Conservation (phyloP, 2,113 vertebrate species). For the Heterotis niloticus region DNA sequence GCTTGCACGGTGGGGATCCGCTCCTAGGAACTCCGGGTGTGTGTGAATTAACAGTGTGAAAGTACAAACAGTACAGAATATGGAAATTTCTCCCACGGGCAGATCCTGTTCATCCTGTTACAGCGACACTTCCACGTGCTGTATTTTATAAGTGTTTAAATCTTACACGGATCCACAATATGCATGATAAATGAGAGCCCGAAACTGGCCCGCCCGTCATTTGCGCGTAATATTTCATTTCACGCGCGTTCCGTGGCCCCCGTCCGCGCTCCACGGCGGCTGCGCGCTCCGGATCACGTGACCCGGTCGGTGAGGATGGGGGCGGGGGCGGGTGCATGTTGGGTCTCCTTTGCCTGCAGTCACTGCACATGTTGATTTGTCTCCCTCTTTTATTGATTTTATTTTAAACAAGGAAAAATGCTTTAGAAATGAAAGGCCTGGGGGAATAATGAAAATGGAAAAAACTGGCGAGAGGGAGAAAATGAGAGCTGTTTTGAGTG, state of each 20-base stretch:
- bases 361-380: conserved; percentile 59
- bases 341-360: conserved; percentile 38
- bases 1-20: conserved; percentile 43
- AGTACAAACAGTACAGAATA: conserved; percentile 60
- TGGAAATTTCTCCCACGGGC: conserved; percentile 54
- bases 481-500: conserved; percentile 21
- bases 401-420: conserved; percentile 63
- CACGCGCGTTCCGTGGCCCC: conserved; percentile 34
- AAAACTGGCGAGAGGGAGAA: conserved; percentile 25
- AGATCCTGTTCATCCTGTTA: conserved; percentile 34
- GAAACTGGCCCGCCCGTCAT: conserved; percentile 57
- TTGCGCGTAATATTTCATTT: conserved; percentile 51
- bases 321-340: not conserved
- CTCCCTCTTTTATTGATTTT: conserved; percentile 64
- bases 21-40: conserved; percentile 42
- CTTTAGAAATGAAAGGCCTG: conserved; percentile 59
- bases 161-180: conserved; percentile 57
- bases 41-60: conserved; percentile 54
- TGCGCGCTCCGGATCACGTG: conserved; percentile 18
- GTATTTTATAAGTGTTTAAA: conserved; percentile 65
- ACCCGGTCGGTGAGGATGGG: not conserved
- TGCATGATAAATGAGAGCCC: conserved; percentile 68
- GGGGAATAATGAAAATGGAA: conserved; percentile 41
- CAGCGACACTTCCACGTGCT: conserved; percentile 56
- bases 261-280: conserved; percentile 5